These are phyloP conservation scores for Pollenia amentaria DNA, from an alignment of 2,888 invertebrate genomes.

Conservation along the genomic window DNA sequence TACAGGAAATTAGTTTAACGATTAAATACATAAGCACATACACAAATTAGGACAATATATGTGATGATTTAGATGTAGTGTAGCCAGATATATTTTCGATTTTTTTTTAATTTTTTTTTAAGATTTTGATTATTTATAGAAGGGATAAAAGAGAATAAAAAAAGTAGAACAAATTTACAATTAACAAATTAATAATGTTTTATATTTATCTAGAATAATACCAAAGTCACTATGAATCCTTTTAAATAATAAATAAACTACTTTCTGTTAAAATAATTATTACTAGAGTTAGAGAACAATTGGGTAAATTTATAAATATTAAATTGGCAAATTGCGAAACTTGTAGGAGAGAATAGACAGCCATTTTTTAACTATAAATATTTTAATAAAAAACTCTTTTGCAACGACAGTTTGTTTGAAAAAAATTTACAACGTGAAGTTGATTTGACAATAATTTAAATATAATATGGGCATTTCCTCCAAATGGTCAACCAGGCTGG, in stretches of 20 bases:
- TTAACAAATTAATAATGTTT: conserved; percentile 65
- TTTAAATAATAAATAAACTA: conserved; percentile 9
- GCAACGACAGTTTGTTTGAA: too few relatives aligned
- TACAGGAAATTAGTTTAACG: conserved; percentile 30
- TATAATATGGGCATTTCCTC: too few relatives aligned
- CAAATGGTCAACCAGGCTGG: too few relatives aligned
- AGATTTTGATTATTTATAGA: conserved; percentile 40
- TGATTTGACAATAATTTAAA: too few relatives aligned
- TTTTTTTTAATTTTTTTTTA: conserved; percentile 42
- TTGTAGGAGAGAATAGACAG: background rate
- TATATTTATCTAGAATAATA: conserved; percentile 43
- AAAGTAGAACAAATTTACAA: conserved; percentile 69
- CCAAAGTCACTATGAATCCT: conserved; percentile 22
- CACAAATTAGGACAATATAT: conserved; percentile 35
- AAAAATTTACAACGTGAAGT: too few relatives aligned
- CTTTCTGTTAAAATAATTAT: background rate
- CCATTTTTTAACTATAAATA: too few relatives aligned
- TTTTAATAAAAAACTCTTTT: too few relatives aligned
- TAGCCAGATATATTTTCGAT: conserved; percentile 63
- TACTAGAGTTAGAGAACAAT: conserved; percentile 23
- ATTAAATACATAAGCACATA: conserved; percentile 42
- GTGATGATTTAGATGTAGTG: conserved; percentile 37
- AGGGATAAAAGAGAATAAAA: conserved; percentile 66
- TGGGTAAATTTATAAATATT: background rate
- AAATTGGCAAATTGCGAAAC: too few relatives aligned